Conservation (phyloP, 2,888 invertebrate species). For the Leptopilina drosophilae region DNA sequence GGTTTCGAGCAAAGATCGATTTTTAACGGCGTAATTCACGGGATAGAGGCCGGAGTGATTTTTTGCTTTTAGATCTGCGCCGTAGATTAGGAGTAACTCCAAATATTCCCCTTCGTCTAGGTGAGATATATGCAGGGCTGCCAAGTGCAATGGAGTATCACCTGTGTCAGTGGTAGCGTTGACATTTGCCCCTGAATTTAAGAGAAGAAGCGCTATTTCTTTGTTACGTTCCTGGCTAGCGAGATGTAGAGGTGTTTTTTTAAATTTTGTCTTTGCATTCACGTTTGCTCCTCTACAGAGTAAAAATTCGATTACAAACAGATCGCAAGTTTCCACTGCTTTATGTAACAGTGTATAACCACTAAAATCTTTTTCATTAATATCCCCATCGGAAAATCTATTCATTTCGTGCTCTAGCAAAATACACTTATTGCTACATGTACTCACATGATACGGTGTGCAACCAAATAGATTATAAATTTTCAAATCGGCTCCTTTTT, state of each 20-base stretch:
- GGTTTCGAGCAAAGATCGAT: neutral
- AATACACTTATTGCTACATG: no score
- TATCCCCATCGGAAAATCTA: neutral
- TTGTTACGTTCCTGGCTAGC: neutral
- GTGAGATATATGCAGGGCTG: neutral
- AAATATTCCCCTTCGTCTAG: no score
- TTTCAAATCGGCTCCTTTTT: no score
- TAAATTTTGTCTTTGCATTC: neutral
- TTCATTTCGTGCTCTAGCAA: neutral
- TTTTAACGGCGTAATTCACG: neutral
- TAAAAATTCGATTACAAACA: no score
- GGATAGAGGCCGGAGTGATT: neutral
- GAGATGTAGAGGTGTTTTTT: neutral
- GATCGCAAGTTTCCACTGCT: no score
- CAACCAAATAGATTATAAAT: no score
- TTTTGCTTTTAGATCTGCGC: neutral
- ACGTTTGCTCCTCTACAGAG: neutral
- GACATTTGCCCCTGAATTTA: neutral
- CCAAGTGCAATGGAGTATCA: constrained; percentile 3
- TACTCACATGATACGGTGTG: no score
- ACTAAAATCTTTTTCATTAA: neutral
- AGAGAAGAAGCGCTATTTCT: neutral
- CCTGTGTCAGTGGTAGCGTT: neutral
- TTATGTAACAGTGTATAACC: neutral
- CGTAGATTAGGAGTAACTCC: neutral